These are phyloP conservation scores for Aythya baeri DNA, from an alignment of 2,113 vertebrate genomes.

Conservation along the genomic window DNA sequence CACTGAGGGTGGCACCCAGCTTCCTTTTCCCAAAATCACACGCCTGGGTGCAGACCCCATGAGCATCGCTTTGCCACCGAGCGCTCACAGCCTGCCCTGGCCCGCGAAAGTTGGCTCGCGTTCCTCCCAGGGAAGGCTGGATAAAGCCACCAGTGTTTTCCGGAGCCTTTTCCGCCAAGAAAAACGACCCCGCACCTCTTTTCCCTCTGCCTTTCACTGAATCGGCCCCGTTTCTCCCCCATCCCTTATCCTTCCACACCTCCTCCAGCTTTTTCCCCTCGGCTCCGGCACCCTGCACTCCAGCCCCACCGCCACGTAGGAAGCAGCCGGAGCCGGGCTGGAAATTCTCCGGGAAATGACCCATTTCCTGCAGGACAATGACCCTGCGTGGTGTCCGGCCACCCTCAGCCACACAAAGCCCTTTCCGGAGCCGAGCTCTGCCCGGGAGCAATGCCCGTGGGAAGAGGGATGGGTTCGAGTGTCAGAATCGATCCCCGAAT, in stretches of 20 bases:
- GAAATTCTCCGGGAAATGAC: slow-evolving; percentile 63
- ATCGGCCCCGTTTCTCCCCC: background rate
- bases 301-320: background rate
- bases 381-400: background rate
- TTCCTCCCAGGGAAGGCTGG: background rate
- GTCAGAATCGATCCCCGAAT: background rate
- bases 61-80: background rate
- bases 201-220: background rate
- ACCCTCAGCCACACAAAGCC: background rate
- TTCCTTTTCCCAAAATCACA: background rate
- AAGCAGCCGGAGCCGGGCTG: background rate
- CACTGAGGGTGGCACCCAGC: rapidly evolving
- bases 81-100: background rate
- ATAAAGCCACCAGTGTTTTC: slow-evolving; percentile 28
- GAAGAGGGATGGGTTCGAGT: background rate
- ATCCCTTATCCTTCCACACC: background rate
- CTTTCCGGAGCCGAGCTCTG: background rate
- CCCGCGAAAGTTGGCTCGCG: background rate
- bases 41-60: background rate
- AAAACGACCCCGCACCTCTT: background rate
- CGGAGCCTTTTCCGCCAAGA: background rate
- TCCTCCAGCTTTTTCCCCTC: background rate
- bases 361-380: slow-evolving; percentile 69
- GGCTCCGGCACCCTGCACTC: background rate
- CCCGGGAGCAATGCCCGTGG: rapidly evolving